Conservation (phyloP, 2,113 vertebrate species). For the Eublepharis macularius region DNA sequence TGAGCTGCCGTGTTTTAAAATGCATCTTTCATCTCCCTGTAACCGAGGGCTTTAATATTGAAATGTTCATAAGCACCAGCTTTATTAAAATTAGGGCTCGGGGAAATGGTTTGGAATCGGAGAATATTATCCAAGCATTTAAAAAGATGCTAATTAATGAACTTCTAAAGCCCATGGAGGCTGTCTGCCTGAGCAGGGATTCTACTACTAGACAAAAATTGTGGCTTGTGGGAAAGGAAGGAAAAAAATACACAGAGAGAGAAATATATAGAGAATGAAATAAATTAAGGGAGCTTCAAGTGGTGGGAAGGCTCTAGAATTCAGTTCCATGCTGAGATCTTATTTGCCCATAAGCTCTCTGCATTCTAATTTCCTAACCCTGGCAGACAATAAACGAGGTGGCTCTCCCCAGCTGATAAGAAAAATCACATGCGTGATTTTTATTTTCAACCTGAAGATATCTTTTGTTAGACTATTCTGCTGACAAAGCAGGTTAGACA, state of each 20-base stretch:
- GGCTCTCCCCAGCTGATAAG: not conserved
- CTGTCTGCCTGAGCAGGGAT: slow-evolving; percentile 62
- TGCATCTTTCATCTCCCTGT: slow-evolving; percentile 68
- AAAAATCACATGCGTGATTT: not conserved
- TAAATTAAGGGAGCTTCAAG: slow-evolving; percentile 56
- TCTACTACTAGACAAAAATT: slow-evolving; percentile 62
- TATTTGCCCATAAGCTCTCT: not conserved
- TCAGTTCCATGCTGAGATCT: slow-evolving; percentile 22
- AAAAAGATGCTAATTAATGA: slow-evolving; percentile 83
- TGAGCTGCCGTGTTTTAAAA: slow-evolving; percentile 70
- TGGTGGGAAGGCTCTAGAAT: slow-evolving; percentile 22
- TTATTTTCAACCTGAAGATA: not conserved
- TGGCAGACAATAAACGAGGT: not conserved
- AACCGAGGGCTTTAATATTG: slow-evolving; percentile 79
- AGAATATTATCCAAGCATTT: slow-evolving; percentile 80
- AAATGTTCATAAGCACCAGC: slow-evolving; percentile 74
- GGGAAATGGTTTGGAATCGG: slow-evolving; percentile 73
- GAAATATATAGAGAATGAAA: slow-evolving; percentile 59
- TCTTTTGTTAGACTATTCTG: not conserved
- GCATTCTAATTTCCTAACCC: not conserved
- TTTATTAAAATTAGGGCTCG: slow-evolving; percentile 82
- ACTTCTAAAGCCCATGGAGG: slow-evolving; percentile 75
- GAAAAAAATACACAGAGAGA: not conserved
- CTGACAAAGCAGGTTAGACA: not conserved
- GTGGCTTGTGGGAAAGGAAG: slow-evolving; percentile 54